Conservation (phyloP, 2,888 invertebrate species). For the Tenthredo scrophulariae region DNA sequence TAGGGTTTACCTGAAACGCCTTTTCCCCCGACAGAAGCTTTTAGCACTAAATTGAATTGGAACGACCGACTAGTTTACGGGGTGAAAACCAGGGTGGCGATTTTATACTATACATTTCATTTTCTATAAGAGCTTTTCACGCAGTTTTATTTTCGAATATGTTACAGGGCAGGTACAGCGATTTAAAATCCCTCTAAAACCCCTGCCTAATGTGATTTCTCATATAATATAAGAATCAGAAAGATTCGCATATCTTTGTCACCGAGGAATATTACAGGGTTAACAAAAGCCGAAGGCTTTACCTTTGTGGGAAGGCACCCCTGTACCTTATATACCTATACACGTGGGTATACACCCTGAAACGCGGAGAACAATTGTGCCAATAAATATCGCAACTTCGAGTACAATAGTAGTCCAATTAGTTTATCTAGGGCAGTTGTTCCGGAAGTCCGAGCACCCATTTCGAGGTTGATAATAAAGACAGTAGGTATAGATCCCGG, state of each 20-base stretch:
- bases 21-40: slow-evolving; percentile 49
- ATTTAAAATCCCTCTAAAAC: not conserved
- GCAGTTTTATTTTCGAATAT: not conserved
- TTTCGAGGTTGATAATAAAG: slow-evolving; percentile 27
- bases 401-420: slow-evolving; percentile 26
- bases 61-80: slow-evolving; percentile 38
- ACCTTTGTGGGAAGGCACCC: not conserved
- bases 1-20: slow-evolving; percentile 45
- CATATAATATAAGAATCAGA: not conserved
- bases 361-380: slow-evolving; percentile 8
- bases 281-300: not conserved
- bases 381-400: slow-evolving; percentile 26
- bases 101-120: slow-evolving; percentile 7
- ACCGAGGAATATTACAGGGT: not conserved
- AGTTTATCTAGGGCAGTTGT: slow-evolving; percentile 34
- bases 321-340: not conserved
- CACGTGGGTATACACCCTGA: not conserved
- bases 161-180: not conserved
- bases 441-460: slow-evolving; percentile 25
- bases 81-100: not conserved
- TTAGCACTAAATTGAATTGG: slow-evolving; percentile 52
- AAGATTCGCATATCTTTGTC: not conserved
- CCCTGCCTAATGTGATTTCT: not conserved
- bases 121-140: not conserved
- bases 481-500: slow-evolving; percentile 1